A percentile compares a stretch with the other conserved stretches of the same genome.
These are phyloP conservation scores for Microdon myrmicae DNA, from an alignment of 2,888 invertebrate genomes.

Conservation along the genomic window DNA sequence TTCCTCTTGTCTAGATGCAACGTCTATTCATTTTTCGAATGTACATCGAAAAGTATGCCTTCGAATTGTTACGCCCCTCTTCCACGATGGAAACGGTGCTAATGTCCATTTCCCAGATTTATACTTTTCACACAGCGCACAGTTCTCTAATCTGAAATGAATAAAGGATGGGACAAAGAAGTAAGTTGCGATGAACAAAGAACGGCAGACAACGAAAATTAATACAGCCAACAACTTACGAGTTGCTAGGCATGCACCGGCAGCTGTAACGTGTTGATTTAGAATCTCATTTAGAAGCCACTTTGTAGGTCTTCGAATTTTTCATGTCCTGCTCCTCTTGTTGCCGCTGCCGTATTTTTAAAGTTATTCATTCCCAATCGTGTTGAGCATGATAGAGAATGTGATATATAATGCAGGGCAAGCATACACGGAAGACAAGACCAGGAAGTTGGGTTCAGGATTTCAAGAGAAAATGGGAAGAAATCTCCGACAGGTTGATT, in stretches of 20 bases:
- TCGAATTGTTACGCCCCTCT: neutral
- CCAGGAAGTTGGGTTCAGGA: too few relatives aligned
- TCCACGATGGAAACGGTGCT: conserved; percentile 14
- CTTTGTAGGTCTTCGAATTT: conserved; percentile 22
- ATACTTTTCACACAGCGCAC: conserved; percentile 21
- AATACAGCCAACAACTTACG: conserved; percentile 22
- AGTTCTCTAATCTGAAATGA: conserved; percentile 34
- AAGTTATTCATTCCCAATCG: conserved; percentile 38
- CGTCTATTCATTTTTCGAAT: conserved; percentile 14
- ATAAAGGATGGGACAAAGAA: conserved; percentile 43
- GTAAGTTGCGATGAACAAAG: conserved; percentile 19
- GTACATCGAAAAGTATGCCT: conserved; percentile 5
- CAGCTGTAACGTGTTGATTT: conserved; percentile 47
- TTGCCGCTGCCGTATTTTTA: neutral
- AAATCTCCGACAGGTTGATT: too few relatives aligned
- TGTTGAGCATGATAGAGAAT: conserved; percentile 33
- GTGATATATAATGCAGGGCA: conserved; percentile 43
- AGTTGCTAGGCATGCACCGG: neutral
- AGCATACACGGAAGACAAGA: too few relatives aligned
- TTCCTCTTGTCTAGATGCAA: conserved; percentile 27
- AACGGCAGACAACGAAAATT: conserved; percentile 30
- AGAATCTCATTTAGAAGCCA: conserved; percentile 35
- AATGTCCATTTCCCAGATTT: conserved; percentile 38
- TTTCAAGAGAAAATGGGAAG: too few relatives aligned
- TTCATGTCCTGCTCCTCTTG: conserved; percentile 12